phyloP scores from a whole-genome alignment of 2,113 vertebrate genomes.

The Pogona vitticeps region DNA sequence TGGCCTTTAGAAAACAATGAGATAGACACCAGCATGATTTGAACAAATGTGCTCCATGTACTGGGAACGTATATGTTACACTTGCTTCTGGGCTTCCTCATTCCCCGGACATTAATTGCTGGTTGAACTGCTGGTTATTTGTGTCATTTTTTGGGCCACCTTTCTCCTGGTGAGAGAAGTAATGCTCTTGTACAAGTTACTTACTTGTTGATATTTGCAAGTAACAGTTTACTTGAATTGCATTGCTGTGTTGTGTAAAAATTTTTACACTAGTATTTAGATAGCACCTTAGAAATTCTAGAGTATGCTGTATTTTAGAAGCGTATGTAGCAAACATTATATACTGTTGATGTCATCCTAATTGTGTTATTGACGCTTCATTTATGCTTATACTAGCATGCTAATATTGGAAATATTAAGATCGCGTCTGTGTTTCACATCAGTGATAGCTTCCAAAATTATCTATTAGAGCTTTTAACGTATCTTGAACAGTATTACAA shows the following conservation, averaged over 20 bases:
- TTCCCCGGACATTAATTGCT: conserved; percentile 61
- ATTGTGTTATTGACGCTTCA: conserved; percentile 82
- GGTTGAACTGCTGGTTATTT: conserved; percentile 72
- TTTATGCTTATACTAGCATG: conserved; percentile 78
- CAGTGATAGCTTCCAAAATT: conserved; percentile 62
- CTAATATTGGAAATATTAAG: conserved; percentile 76
- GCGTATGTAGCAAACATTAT: conserved; percentile 64
- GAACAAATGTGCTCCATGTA: background rate
- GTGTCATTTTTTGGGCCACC: conserved; percentile 74
- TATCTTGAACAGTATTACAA: conserved; percentile 34
- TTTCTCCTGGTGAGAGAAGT: conserved; percentile 62
- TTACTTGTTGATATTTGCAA: conserved; percentile 26
- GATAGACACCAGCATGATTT: background rate
- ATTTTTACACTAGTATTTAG: conserved; percentile 43
- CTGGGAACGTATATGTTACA: conserved; percentile 30
- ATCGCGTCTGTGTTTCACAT: conserved; percentile 71
- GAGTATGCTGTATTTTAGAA: conserved; percentile 69
- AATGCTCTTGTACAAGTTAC: conserved; percentile 65
- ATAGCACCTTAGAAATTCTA: conserved; percentile 65
- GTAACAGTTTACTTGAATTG: conserved; percentile 46
- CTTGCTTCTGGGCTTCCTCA: conserved; percentile 56
- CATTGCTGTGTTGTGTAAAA: conserved; percentile 49
- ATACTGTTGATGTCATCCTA: conserved; percentile 80
- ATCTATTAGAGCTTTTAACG: conserved; percentile 27
- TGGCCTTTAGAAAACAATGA: background rate